Evolutionary conservation across 2,888 invertebrate species (phyloP).

Genomic region (Aphrophora alni): DNA sequence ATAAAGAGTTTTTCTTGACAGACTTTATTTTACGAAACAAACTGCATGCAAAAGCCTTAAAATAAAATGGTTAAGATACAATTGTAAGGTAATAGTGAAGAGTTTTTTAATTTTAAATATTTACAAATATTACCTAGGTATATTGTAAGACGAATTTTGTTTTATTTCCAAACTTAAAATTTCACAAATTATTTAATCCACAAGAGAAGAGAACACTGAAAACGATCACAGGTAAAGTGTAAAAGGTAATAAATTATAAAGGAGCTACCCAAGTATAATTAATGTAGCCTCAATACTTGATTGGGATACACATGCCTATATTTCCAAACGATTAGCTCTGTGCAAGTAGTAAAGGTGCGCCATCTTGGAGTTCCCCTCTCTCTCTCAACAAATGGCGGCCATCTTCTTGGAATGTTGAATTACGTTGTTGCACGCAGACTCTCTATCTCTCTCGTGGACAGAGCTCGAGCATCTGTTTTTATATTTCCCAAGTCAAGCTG

Average conservation of each 20-base stretch:
- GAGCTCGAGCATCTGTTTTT: neutral
- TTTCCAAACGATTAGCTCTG: neutral
- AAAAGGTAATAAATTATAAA: neutral
- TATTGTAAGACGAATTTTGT: no score
- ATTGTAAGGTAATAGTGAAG: no score
- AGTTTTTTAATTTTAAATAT: no score
- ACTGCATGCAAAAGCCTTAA: no score
- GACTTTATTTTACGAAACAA: no score
- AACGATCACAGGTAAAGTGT: neutral
- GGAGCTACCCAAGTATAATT: neutral
- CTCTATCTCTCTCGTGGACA: neutral
- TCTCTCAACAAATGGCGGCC: slow-evolving; percentile 10
- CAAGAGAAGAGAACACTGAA: neutral
- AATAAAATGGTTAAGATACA: no score
- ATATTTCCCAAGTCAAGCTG: neutral
- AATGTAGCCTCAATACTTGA: neutral
- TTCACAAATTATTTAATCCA: neutral
- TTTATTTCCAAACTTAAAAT: no score
- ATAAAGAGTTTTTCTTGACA: no score
- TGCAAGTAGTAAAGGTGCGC: slow-evolving; percentile 10
- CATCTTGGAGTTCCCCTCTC: slow-evolving; percentile 15
- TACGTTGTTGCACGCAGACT: slow-evolving; percentile 10
- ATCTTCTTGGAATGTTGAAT: slow-evolving; percentile 32
- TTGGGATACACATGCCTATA: neutral
- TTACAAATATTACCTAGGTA: no score